Conservation (phyloP, 2,888 invertebrate genomes). For the Nomada flava region DNA sequence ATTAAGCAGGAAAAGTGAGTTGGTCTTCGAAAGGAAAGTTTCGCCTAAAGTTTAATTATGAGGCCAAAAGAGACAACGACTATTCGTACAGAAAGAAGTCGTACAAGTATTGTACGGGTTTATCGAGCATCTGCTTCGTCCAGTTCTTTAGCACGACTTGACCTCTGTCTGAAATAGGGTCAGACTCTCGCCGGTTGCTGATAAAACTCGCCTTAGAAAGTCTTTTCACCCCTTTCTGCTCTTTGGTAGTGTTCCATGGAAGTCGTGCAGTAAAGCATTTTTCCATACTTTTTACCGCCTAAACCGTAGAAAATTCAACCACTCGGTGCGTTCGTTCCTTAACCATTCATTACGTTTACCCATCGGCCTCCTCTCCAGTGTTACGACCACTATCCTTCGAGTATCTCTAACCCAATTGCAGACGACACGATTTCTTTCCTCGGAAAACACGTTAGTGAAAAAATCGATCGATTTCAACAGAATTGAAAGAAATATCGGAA, state of each 20-base stretch:
- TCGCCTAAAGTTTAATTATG: background rate
- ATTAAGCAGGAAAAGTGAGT: too few relatives aligned
- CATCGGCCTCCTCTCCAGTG: background rate
- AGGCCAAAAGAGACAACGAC: background rate
- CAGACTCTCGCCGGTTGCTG: slow-evolving; percentile 71
- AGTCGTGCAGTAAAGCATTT: slow-evolving; percentile 42
- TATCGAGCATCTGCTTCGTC: slow-evolving; percentile 46
- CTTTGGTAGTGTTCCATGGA: slow-evolving; percentile 46
- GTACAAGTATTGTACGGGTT: slow-evolving; percentile 19
- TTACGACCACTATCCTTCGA: background rate
- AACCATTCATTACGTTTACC: background rate
- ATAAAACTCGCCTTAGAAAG: slow-evolving; percentile 72
- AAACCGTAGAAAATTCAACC: background rate
- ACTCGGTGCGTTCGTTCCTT: background rate
- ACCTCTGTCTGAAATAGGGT: slow-evolving; percentile 66
- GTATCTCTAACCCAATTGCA: too few relatives aligned
- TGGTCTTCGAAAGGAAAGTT: background rate
- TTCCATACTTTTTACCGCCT: slow-evolving; percentile 1
- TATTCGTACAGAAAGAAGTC: slow-evolving; percentile 26
- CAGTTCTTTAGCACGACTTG: slow-evolving; percentile 49
- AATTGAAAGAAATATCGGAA: too few relatives aligned
- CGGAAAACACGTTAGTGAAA: too few relatives aligned
- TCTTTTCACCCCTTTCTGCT: slow-evolving; percentile 71
- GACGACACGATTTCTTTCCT: too few relatives aligned
- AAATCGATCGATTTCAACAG: too few relatives aligned